These are phyloP conservation scores for Okapia johnstoni DNA, from an alignment of 2,113 vertebrate genomes.

Conservation along the genomic window DNA sequence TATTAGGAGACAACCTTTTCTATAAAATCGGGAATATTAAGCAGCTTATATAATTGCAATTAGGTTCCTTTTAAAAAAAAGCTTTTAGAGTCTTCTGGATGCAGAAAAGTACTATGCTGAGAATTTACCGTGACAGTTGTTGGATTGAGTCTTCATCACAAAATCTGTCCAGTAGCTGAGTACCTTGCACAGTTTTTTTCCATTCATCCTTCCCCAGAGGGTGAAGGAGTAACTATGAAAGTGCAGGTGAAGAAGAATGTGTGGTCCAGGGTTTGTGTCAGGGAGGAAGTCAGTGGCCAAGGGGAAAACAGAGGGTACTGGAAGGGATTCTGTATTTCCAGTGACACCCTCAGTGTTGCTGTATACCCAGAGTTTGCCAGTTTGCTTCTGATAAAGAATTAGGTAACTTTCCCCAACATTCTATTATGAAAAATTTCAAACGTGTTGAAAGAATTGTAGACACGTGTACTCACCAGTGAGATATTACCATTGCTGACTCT, in stretches of 20 bases:
- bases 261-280: not conserved
- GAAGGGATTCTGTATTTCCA: not conserved
- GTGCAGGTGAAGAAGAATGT: not conserved
- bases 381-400: not conserved
- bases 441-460: not conserved
- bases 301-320: not conserved
- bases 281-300: not conserved
- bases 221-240: not conserved
- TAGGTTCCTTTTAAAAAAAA: not conserved
- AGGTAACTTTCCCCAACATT: not conserved
- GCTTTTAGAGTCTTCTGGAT: not conserved
- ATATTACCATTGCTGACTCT: not conserved
- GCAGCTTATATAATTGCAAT: not conserved
- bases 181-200: not conserved
- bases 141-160: not conserved
- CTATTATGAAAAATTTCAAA: not conserved
- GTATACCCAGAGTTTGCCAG: not conserved
- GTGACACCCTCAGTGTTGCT: not conserved
- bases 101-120: not conserved
- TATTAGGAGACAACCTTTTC: not conserved
- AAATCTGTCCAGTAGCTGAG: not conserved
- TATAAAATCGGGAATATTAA: not conserved
- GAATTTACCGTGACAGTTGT: rapidly evolving
- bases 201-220: not conserved
- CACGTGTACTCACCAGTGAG: not conserved